Conservation (phyloP, 2,888 invertebrate genomes). For the Ochropleura plecta region DNA sequence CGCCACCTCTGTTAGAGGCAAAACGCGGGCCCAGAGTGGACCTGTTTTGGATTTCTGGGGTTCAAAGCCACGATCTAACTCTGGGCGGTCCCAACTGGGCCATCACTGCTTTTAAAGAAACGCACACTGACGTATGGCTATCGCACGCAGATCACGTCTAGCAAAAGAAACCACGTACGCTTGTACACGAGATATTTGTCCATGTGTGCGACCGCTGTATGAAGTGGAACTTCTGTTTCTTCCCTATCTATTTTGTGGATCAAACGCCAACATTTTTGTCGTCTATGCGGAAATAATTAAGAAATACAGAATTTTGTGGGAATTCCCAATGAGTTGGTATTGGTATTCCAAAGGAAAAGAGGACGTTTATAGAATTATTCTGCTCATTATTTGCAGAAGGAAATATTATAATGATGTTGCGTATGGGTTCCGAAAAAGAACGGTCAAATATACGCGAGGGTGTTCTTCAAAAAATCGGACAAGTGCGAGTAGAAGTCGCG, state of each 20-base stretch:
- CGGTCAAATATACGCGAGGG: neutral
- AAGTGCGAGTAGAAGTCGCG: too few relatives aligned
- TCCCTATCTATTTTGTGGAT: neutral
- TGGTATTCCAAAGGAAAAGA: slow-evolving; percentile 48
- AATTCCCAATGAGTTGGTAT: slow-evolving; percentile 59
- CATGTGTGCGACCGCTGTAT: neutral
- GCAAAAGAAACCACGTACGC: neutral
- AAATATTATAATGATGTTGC: slow-evolving; percentile 23
- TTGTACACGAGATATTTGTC: neutral
- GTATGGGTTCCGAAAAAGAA: neutral
- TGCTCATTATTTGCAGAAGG: slow-evolving; percentile 33
- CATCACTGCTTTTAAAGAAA: neutral
- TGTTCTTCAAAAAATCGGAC: too few relatives aligned
- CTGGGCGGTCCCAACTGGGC: neutral
- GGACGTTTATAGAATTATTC: slow-evolving; percentile 43
- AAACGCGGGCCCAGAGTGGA: neutral
- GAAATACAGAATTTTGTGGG: slow-evolving; percentile 64
- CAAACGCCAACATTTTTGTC: slow-evolving; percentile 56
- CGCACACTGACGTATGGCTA: neutral
- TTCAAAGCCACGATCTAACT: neutral
- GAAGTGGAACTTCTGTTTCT: neutral
- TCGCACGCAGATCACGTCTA: neutral
- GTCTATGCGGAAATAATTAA: slow-evolving; percentile 63
- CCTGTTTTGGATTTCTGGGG: neutral
- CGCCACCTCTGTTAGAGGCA: neutral